Base-by-base conservation (phyloP, 2,113 vertebrate genomes). In the Heptranchias perlo region DNA sequence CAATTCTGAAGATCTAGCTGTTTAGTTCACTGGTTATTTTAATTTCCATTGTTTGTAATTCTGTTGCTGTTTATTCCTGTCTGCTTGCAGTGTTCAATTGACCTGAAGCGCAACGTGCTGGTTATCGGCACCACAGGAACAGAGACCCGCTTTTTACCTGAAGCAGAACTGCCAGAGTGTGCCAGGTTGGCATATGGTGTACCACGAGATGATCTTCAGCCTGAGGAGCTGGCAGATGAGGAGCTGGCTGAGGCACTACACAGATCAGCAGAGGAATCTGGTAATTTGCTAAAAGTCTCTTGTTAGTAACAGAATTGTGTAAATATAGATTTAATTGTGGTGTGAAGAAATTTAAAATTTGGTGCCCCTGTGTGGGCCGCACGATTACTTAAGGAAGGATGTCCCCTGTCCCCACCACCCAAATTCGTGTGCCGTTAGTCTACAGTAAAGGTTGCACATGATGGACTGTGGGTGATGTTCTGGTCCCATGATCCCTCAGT, bases 201-300 rank as follows among this genome's bases (percentile, higher is more conserved):
- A 0, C 98, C 98, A 0, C 98, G 98, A 31, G 99, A 99, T 31
- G 99, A 99, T 0, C 39, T 98, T 62, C 98, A 97, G 84, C 98
- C 99, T 0, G 99, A 99, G 86, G 99, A 99, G 97, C 98, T 99
- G 0, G 99, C 98, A 0, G 99, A 99, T 97, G 98, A 97, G 94
- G 99, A 99, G 96, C 97, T 99, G 96, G 99, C 99, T 52, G 99
- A 99, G 97, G 99, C 99, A 4, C 98, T 99, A 97, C 98, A 99
- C 96, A 98, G 99, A 96, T 99, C 99, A 0, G 98, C 98, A 96
- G 98, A 99, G 97, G 99, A 99, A 97, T 98, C 99, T 97, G 99
- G 99, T 99, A 98, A 95, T 31, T 95, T 69, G 47, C 64, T 52
- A 95, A 52, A 69, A 28, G 4, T 13, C 47, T 35, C 23, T 95